Evolutionary conservation across 2,113 vertebrate species (phyloP), one percentile per base, ranked within the genome.

Genomic region (Tenrec ecaudatus): DNA sequence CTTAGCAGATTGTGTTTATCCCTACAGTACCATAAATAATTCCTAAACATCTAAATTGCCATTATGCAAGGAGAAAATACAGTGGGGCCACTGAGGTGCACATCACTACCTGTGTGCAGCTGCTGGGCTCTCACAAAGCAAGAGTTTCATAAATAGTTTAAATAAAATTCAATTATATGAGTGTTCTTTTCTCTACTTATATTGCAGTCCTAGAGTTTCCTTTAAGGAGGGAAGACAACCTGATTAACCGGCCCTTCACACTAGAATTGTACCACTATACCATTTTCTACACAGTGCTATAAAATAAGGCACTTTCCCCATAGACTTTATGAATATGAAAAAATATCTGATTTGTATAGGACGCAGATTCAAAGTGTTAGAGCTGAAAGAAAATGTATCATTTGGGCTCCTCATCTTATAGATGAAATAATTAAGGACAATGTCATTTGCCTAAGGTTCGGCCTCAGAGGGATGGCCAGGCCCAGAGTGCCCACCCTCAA

Each of bases 1-100:
- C 82, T 76, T 86, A 90, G 53, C 89, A 96, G 93, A 90, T 88
- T 95, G 90, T 95, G 86, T 95, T 96, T 96, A 94, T 90, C 94
- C 95, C 89, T 40, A 95, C 36, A 94, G 93, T 88, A 93, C 80
- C 82, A 78, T 82, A 94, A 97, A 97, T 94, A 96, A 96, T 94
- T 93, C 78, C 47, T 97, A 84, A 95, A 92, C 68, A 88, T 95
- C 80, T 85, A 77, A 96, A 93, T 86, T 91, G 91, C 89, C 36
- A 88, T 86, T 96, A 94, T 96, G 82, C 80, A 86, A 83, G 66
- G 29, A 96, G 64, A 86, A 96, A 93, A 89, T 88, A 86, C 93
- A n/a, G 68, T 71, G 12, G 81, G 92, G 40, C 47, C 87, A 92
- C 25, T 78, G n/a, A 89, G 71, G 8, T 96, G 62, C n/a, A 83